Evolutionary conservation across 2,797 vertebrate species (phyloP).

Genomic region (Cercopithecus neglectus): DNA sequence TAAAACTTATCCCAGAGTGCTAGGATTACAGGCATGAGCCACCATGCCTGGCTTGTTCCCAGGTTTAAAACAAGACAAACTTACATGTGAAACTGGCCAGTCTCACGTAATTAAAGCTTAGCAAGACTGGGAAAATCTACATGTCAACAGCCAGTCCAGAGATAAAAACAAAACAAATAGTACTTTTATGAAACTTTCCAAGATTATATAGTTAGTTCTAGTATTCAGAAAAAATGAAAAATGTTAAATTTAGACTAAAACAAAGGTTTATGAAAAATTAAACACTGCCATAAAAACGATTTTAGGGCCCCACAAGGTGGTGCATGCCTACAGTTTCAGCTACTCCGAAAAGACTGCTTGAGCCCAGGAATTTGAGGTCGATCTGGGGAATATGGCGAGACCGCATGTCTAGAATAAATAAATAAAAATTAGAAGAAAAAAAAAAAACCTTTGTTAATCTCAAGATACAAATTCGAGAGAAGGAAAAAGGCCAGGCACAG

Average conservation of each 20-base stretch:
- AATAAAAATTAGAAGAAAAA: background rate
- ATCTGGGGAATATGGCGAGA: background rate
- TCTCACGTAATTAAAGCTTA: conserved; percentile 47
- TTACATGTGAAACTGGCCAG: background rate
- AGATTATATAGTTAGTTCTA: conserved; percentile 22
- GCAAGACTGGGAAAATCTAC: conserved; percentile 40
- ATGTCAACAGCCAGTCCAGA: conserved; percentile 38
- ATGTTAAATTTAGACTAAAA: conserved; percentile 22
- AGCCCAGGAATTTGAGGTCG: background rate
- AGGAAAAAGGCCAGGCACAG: background rate
- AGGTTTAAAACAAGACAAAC: conserved; percentile 36
- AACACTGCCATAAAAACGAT: background rate
- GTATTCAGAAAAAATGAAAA: conserved; percentile 9
- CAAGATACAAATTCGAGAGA: background rate
- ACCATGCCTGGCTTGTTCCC: background rate
- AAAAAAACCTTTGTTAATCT: background rate
- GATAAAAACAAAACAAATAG: conserved; percentile 23
- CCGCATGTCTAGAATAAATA: background rate
- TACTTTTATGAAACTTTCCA: conserved; percentile 1
- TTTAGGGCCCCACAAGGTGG: background rate
- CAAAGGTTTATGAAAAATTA: conserved; percentile 32
- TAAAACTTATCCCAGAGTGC: background rate
- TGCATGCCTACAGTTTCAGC: background rate
- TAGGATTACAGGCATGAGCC: too few species aligned
- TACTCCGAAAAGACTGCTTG: background rate